Conservation (phyloP, 1,140 invertebrate genomes). For the Lucilia cuprina region DNA sequence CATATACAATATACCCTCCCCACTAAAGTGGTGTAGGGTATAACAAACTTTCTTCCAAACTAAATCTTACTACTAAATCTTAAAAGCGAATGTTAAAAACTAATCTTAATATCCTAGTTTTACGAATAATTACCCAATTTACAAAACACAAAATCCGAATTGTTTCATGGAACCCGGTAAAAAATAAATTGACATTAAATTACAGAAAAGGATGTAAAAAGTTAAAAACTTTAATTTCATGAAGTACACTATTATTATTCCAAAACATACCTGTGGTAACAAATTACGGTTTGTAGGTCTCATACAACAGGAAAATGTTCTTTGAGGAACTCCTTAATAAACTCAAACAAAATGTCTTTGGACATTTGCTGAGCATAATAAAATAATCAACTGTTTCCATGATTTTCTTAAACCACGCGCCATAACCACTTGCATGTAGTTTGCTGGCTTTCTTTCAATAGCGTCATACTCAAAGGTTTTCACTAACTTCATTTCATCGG, state of each 20-base stretch:
- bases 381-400: constrained; percentile 58
- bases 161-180: no score
- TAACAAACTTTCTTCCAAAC: no score
- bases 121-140: no score
- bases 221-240: no score
- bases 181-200: background rate
- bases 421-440: constrained; percentile 38
- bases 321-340: background rate
- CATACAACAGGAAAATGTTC: background rate
- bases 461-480: constrained; percentile 25
- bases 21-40: no score
- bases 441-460: constrained; percentile 29
- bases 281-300: constrained; percentile 15
- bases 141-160: no score
- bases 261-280: background rate
- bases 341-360: background rate
- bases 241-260: background rate
- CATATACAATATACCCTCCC: no score
- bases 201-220: background rate
- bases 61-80: no score
- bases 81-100: no score
- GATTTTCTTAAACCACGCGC: constrained; percentile 42
- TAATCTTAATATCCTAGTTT: no score
- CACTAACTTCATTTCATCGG: constrained; percentile 40
- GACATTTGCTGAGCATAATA: constrained; percentile 51